Conservation (phyloP, 2,888 invertebrate genomes). For the Ceriagrion tenellum region DNA sequence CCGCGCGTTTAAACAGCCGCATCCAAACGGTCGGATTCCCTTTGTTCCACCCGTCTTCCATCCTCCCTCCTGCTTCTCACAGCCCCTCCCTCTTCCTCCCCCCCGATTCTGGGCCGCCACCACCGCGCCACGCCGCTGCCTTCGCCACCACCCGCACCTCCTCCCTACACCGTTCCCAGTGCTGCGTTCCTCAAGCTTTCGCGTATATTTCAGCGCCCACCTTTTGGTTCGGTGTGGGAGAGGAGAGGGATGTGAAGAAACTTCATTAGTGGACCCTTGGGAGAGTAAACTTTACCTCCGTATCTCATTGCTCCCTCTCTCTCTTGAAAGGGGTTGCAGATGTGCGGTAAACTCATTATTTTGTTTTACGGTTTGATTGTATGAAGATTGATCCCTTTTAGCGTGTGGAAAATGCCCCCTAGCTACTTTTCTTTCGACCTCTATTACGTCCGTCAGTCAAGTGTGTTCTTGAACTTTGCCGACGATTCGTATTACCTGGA, state of each 20-base stretch:
- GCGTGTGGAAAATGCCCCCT: not conserved
- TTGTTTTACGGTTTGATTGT: not conserved
- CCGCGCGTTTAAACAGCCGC: slow-evolving; percentile 14
- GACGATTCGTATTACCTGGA: not conserved
- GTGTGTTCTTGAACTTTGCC: not conserved
- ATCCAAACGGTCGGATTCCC: slow-evolving; percentile 34
- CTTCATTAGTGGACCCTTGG: slow-evolving; percentile 48
- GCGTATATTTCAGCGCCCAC: not conserved
- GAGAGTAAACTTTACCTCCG: slow-evolving; percentile 20
- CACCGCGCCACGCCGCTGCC: not conserved
- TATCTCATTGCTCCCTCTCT: not conserved
- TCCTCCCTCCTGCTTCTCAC: no score
- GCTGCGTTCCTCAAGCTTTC: not conserved
- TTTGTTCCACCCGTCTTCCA: not conserved
- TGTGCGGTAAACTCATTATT: not conserved
- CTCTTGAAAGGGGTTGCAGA: not conserved
- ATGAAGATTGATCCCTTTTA: slow-evolving; percentile 6
- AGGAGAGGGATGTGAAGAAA: not conserved
- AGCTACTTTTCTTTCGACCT: not conserved
- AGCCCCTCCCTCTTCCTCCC: not conserved
- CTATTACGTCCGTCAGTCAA: not conserved
- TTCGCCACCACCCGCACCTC: not conserved
- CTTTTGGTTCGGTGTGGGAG: not conserved
- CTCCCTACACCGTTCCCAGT: not conserved
- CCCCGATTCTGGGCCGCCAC: not conserved